A percentile compares a stretch with the other conserved stretches of the same genome.
These are phyloP conservation scores for Smutsia temminckii DNA, from an alignment of 2,797 vertebrate genomes.

Conservation along the genomic window DNA sequence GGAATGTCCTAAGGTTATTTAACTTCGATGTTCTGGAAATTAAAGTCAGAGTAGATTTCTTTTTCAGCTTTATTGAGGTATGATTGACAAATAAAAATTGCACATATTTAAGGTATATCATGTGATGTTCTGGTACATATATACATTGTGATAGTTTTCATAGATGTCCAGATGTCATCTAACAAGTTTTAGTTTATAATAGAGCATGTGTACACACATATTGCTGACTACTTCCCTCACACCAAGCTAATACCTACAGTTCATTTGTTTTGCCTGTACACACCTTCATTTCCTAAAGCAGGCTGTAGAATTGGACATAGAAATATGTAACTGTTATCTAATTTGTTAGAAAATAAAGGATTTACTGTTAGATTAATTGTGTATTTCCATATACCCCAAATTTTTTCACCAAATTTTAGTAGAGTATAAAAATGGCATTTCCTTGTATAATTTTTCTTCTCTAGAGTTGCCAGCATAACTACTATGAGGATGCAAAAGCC, in stretches of 20 bases:
- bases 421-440: conserved; percentile 48
- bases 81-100: not conserved
- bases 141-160: not conserved
- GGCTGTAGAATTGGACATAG: not conserved
- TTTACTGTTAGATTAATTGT: conserved; percentile 11
- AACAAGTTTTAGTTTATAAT: not conserved
- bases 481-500: conserved; percentile 96
- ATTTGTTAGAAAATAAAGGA: conserved; percentile 15
- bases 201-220: not conserved
- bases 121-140: not conserved
- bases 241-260: no score
- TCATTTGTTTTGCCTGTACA: not conserved
- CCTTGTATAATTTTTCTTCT: conserved; percentile 79
- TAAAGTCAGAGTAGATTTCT: not conserved
- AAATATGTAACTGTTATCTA: conserved; percentile 21
- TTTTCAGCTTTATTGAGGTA: not conserved
- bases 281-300: not conserved
- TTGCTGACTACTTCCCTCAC: no score
- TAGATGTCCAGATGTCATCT: not conserved
- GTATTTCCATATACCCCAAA: not conserved
- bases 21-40: not conserved
- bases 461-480: conserved; percentile 96
- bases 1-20: not conserved
- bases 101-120: not conserved
- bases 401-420: conserved; percentile 9